phyloP scores from a whole-genome alignment of 2,888 invertebrate species.

The Trissolcus japonicus region DNA sequence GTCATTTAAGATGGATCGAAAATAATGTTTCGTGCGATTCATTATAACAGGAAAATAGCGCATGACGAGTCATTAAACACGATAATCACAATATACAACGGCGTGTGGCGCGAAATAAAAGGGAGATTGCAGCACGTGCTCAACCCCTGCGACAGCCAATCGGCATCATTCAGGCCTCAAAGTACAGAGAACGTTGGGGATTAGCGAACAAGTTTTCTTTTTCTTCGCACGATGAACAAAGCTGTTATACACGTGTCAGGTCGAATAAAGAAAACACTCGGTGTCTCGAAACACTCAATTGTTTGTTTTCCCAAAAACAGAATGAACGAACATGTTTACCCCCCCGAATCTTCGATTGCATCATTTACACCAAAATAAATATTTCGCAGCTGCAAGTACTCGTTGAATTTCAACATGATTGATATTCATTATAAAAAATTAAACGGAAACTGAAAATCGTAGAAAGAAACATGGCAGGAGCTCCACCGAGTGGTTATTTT shows the following conservation, averaged over 20 bases:
- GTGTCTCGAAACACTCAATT: constrained; percentile 15
- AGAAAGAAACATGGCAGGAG: too few species aligned
- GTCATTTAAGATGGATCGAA: not conserved
- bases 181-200: constrained; percentile 44
- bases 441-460: too few species aligned
- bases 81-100: constrained; percentile 62
- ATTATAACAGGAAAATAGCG: constrained; percentile 55
- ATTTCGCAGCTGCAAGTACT: too few species aligned
- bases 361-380: too few species aligned
- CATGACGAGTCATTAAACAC: constrained; percentile 59
- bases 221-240: constrained; percentile 53
- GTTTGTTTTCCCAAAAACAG: constrained; percentile 33
- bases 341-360: too few species aligned
- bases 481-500: constrained; percentile 41
- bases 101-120: constrained; percentile 63
- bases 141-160: constrained; percentile 63
- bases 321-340: not conserved
- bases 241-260: constrained; percentile 48
- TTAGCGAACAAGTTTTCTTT: constrained; percentile 50
- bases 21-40: constrained; percentile 29
- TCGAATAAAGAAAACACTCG: constrained; percentile 44
- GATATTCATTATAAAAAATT: too few species aligned
- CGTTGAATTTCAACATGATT: too few species aligned
- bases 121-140: constrained; percentile 61
- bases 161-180: constrained; percentile 56